Conservation (phyloP, 1,140 invertebrate genomes). For the Neodiprion virginianus region DNA sequence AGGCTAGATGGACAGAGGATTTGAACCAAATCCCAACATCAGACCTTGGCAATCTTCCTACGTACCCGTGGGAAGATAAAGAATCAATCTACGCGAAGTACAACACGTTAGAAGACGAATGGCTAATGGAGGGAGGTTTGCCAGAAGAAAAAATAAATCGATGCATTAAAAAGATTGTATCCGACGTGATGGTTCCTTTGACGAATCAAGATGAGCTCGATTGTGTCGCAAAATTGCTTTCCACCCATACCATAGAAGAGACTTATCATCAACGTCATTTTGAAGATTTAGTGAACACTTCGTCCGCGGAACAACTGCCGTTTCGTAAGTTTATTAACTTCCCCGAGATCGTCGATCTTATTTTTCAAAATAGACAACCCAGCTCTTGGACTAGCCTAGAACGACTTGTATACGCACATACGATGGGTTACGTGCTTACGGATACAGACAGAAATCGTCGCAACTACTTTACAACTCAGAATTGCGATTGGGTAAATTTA, state of each 20-base stretch:
- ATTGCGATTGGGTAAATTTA: neutral
- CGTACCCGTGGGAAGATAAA: neutral
- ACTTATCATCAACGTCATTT: neutral
- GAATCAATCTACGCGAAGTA: neutral
- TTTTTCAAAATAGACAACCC: neutral
- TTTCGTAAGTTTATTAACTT: neutral
- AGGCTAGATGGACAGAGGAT: neutral
- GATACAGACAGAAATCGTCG: neutral
- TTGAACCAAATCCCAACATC: neutral
- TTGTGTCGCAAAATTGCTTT: neutral
- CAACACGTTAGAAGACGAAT: slow-evolving; percentile 5
- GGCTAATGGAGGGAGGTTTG: neutral
- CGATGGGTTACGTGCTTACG: neutral
- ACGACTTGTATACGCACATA: neutral
- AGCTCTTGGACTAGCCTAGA: neutral
- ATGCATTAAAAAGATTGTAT: neutral
- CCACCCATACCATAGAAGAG: neutral
- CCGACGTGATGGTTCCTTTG: neutral
- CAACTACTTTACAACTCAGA: neutral
- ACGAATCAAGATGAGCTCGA: neutral
- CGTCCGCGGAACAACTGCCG: neutral
- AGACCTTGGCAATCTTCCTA: neutral
- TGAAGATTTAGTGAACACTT: neutral
- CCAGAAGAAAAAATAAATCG: neutral
- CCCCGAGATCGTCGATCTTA: neutral